Conservation (phyloP, 1,140 invertebrate species). For the Anastatus disparis region DNA sequence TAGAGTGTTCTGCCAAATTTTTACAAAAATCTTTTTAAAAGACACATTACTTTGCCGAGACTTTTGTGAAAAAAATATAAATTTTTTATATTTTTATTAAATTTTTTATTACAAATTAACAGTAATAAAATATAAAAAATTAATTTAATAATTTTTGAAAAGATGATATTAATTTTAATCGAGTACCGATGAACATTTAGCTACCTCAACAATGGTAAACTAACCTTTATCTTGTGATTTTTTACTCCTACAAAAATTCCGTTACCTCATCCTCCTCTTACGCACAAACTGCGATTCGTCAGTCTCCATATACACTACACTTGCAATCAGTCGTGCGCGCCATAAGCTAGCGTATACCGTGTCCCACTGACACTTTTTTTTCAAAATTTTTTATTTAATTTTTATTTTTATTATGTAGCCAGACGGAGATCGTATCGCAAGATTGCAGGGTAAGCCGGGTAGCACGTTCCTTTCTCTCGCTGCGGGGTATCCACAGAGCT, state of each 20-base stretch:
- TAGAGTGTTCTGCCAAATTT: no score
- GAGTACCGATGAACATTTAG: no score
- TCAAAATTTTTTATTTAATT: no score
- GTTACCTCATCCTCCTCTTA: background rate
- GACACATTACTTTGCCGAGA: no score
- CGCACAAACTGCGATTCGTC: conserved; percentile 14
- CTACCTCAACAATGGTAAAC: background rate
- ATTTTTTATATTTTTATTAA: no score
- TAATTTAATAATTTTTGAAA: no score
- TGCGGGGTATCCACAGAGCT: conserved; percentile 12
- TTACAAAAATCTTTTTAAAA: no score
- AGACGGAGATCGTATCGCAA: conserved; percentile 61
- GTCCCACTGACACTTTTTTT: conserved; percentile 37
- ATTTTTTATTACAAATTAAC: no score
- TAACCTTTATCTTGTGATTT: no score
- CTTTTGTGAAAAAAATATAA: no score
- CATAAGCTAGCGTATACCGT: conserved; percentile 33
- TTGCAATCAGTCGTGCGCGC: conserved; percentile 21
- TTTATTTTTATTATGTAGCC: background rate
- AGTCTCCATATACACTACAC: conserved; percentile 8
- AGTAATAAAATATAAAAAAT: no score
- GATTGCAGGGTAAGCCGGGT: conserved; percentile 66
- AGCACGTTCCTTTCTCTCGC: conserved; percentile 47
- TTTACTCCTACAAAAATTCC: background rate
- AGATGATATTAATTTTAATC: no score